Percentiles rank a stretch among this genome's conserved stretches.
These are phyloP conservation scores for Colletes latitarsis DNA, from an alignment of 1,140 invertebrate species.

Conservation along the genomic window DNA sequence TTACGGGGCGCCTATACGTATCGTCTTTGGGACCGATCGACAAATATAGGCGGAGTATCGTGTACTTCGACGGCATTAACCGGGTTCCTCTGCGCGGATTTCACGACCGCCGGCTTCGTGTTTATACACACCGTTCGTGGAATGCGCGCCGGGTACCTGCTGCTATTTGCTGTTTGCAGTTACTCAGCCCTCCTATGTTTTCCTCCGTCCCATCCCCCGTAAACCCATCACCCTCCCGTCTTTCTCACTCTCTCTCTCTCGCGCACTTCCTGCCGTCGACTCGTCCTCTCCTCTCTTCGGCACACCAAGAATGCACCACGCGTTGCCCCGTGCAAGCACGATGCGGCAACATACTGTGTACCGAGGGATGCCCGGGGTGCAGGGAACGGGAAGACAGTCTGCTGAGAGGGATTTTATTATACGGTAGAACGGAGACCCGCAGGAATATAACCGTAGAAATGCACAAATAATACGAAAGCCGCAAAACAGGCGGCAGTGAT, in stretches of 20 bases:
- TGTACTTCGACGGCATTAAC: conserved; percentile 34
- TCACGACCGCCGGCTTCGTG: conserved; percentile 52
- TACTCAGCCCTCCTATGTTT: conserved; percentile 58
- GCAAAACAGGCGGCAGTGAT: conserved; percentile 55
- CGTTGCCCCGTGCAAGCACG: conserved; percentile 42
- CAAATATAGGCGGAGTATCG: conserved; percentile 53
- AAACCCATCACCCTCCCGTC: neutral
- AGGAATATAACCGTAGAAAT: conserved; percentile 59
- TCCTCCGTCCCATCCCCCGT: conserved; percentile 18
- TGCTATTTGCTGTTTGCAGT: conserved; percentile 68
- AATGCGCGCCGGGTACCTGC: conserved; percentile 53
- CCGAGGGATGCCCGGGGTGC: conserved; percentile 6
- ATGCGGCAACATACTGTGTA: conserved; percentile 36
- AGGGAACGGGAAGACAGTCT: conserved; percentile 31
- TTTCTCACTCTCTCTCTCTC: neutral
- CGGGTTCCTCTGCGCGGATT: conserved; percentile 46
- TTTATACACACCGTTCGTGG: conserved; percentile 52
- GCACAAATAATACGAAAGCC: conserved; percentile 56
- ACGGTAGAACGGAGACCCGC: conserved; percentile 42
- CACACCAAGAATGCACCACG: conserved; percentile 43
- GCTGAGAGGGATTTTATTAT: conserved; percentile 62
- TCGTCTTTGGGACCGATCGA: conserved; percentile 45
- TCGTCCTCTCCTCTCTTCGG: neutral
- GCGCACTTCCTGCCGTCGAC: neutral
- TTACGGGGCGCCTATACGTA: conserved; percentile 29